Evolutionary conservation across 1,140 invertebrate species (phyloP), one percentile per base, ranked within the genome.

Genomic region (Grapholita molesta): DNA sequence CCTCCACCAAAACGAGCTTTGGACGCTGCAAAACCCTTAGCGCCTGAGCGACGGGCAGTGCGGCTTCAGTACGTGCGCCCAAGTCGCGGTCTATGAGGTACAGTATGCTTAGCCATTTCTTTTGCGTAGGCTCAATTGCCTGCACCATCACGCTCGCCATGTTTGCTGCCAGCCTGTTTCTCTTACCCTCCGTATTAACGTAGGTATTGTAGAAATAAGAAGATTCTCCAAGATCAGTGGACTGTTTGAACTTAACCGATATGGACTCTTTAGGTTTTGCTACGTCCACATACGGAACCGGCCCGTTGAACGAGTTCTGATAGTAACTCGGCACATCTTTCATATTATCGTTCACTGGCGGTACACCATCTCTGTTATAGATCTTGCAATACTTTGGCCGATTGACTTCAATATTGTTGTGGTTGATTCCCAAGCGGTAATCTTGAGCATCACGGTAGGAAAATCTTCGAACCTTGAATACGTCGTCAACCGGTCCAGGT

Each of bases 371-470:
- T 9, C 98, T 93, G 84, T 97, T 95, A 85, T 87, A 85, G 7
- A 72, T 78, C 67, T 79, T 83, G 66, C 92, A 92, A 67, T 93
- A 92, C 71, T 95, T 96, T 0, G 98, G 97, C 77, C 95, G 96
- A 83, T 98, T 99, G 21, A 98, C 95, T 30, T 97, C 95, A 53
- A 98, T 91, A 80, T 98, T 96, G 11, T 94, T 91, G 85, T 96
- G 96, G 87, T 98, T 98, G 0, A 95, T 92, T 21, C 97, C 97
- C 15, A 98, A 91, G 1, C 97, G 94, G 88, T 98, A 95, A 66
- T 96, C 93, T 71, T 97, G 96, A 5, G 97, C 97, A 84, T 98
- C 97, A 1, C 93, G 93, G 83, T 98, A 98, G 15, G 96, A 94
- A 79, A 97, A 97, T n/a, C 25, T 24, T 32, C 66, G 35, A 0